These are phyloP conservation scores for Neosilurus mollespiculum DNA, from an alignment of 2,797 vertebrate species.

Conservation along the genomic window DNA sequence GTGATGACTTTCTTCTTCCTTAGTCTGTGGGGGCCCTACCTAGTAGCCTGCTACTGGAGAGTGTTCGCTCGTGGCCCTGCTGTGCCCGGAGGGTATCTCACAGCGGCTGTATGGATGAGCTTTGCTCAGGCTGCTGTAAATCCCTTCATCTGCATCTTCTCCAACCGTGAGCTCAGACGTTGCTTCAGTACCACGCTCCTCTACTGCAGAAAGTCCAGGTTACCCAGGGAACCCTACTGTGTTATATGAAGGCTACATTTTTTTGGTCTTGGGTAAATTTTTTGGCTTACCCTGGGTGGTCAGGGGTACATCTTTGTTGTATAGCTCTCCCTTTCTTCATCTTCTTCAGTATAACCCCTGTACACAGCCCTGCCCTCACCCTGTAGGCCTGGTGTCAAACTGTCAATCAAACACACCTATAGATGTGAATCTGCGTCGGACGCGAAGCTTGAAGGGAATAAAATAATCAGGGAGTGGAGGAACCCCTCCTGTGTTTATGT, in stretches of 20 bases:
- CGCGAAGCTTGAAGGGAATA: slow-evolving; percentile 68
- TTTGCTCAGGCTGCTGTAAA: slow-evolving; percentile 99
- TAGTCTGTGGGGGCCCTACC: slow-evolving; percentile 96
- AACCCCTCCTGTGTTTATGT: slow-evolving; percentile 75
- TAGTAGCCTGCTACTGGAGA: slow-evolving; percentile 99
- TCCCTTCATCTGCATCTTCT: slow-evolving; percentile 99
- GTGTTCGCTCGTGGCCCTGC: slow-evolving; percentile 95
- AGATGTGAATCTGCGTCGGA: slow-evolving; percentile 63
- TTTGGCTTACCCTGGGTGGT: slow-evolving; percentile 69
- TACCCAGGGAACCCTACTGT: slow-evolving; percentile 99
- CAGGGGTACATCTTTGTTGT: slow-evolving; percentile 71
- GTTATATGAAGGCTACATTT: slow-evolving; percentile 93
- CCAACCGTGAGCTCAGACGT: slow-evolving; percentile 99
- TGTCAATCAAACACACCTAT: slow-evolving; percentile 63
- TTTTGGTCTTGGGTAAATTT: slow-evolving; percentile 58
- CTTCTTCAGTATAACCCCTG: slow-evolving; percentile 57
- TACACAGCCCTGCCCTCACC: slow-evolving; percentile 41
- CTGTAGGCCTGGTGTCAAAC: slow-evolving; percentile 66
- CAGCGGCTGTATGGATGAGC: slow-evolving; percentile 99
- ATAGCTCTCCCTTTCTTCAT: slow-evolving; percentile 68
- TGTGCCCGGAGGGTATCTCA: slow-evolving; percentile 98
- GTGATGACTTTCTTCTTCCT: slow-evolving; percentile 99
- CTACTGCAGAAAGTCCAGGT: slow-evolving; percentile 99
- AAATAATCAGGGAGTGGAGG: slow-evolving; percentile 67
- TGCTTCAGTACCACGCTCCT: slow-evolving; percentile 99